These are phyloP conservation scores for Liodrosophila aerea DNA, from an alignment of 2,888 invertebrate genomes.

Conservation along the genomic window DNA sequence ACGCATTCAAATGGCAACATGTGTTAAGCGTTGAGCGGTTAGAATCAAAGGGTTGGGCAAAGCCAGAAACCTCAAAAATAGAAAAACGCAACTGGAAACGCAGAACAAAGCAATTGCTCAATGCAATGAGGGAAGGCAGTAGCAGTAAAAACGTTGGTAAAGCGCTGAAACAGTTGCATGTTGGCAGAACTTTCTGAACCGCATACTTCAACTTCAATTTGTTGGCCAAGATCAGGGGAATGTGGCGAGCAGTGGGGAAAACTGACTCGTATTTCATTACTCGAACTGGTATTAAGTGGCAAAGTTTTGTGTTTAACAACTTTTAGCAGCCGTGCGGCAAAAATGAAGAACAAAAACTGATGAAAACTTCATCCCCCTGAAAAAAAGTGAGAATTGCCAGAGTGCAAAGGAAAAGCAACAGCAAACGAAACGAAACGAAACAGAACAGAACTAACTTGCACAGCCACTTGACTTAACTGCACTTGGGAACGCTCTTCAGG, in stretches of 20 bases:
- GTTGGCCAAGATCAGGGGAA: constrained; percentile 20
- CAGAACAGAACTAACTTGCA: constrained; percentile 45
- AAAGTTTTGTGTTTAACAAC: constrained; percentile 77
- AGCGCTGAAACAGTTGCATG: constrained; percentile 64
- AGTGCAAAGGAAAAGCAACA: constrained; percentile 35
- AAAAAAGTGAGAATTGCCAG: constrained; percentile 22
- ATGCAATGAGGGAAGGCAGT: constrained; percentile 46
- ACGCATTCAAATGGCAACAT: constrained; percentile 46
- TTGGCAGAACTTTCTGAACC: constrained; percentile 63
- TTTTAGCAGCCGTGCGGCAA: constrained; percentile 68
- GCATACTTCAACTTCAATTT: constrained; percentile 74
- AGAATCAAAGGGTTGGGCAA: constrained; percentile 17
- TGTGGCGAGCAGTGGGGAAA: constrained; percentile 14
- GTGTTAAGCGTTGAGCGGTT: constrained; percentile 56
- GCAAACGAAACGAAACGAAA: constrained; percentile 39
- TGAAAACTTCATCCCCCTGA: constrained; percentile 50
- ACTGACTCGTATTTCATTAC: constrained; percentile 73
- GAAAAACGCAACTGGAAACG: constrained; percentile 14
- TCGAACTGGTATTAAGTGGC: constrained; percentile 77
- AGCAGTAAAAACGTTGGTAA: constrained; percentile 33
- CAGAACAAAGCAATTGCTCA: constrained; percentile 60
- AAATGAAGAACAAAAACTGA: constrained; percentile 58
- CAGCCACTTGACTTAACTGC: constrained; percentile 71
- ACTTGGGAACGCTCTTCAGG: constrained; percentile 36
- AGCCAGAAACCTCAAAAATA: constrained; percentile 11